Conservation (phyloP, 2,888 invertebrate species). For the Diogma glabrata region DNA sequence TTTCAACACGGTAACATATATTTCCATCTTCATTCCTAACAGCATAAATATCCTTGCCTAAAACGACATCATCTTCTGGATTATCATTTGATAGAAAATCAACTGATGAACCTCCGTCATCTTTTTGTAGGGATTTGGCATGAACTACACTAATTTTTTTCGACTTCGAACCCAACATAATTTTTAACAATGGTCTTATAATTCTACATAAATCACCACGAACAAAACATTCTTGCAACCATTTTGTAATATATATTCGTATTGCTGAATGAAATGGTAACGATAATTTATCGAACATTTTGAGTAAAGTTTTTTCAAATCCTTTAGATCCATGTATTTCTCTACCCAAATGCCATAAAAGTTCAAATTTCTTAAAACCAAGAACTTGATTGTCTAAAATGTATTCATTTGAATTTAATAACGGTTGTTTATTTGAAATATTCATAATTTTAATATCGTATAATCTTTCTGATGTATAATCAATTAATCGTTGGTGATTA, state of each 20-base stretch:
- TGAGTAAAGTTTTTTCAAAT: constrained; percentile 52
- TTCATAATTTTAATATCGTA: constrained; percentile 32
- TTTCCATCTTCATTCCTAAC: constrained; percentile 74
- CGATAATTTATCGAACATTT: constrained; percentile 35
- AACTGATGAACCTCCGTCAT: constrained; percentile 33
- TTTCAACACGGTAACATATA: constrained; percentile 41
- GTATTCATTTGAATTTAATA: constrained; percentile 20
- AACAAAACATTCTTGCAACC: constrained; percentile 61
- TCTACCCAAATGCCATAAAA: constrained; percentile 65
- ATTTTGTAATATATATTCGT: constrained; percentile 52
- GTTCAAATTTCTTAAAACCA: constrained; percentile 35
- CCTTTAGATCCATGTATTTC: constrained; percentile 41
- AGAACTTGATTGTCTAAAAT: constrained; percentile 32
- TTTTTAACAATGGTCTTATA: constrained; percentile 62
- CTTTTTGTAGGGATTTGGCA: constrained; percentile 46
- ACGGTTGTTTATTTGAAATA: constrained; percentile 21
- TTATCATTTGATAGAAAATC: constrained; percentile 25
- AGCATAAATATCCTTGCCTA: constrained; percentile 55
- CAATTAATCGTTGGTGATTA: constrained; percentile 21
- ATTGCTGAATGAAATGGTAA: constrained; percentile 33
- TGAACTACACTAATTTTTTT: constrained; percentile 72
- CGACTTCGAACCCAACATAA: constrained; percentile 66
- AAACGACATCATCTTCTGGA: constrained; percentile 25
- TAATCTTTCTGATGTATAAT: constrained; percentile 30
- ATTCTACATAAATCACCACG: constrained; percentile 67